phyloP scores from a whole-genome alignment of 2,113 vertebrate species.

The Gymnobelideus leadbeateri region DNA sequence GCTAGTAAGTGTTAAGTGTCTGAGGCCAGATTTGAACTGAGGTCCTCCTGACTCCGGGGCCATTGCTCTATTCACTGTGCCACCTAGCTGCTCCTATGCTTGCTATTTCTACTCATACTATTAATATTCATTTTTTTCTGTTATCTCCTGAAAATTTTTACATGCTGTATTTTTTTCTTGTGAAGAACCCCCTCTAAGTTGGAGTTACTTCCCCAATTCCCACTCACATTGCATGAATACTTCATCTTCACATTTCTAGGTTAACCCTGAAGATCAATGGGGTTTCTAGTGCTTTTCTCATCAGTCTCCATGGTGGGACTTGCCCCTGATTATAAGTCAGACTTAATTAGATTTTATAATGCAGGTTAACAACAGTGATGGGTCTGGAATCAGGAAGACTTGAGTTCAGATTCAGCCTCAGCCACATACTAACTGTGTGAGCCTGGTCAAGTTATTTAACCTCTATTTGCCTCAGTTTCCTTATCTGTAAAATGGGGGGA shows the following conservation, averaged over 20 bases:
- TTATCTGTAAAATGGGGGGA: no score
- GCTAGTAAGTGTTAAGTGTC: no score
- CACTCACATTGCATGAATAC: no score
- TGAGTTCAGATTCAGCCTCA: not conserved
- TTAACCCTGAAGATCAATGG: not conserved
- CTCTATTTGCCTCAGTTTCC: no score
- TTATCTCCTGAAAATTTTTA: not conserved
- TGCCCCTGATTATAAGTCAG: not conserved
- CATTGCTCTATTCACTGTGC: no score
- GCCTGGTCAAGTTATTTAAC: no score
- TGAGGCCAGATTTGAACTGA: no score
- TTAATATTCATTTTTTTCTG: not conserved
- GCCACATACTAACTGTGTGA: no score
- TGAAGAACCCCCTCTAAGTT: fast-evolving
- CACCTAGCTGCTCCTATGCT: no score
- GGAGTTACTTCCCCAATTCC: no score
- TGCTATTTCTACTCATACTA: not conserved
- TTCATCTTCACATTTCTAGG: not conserved
- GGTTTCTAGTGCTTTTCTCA: not conserved
- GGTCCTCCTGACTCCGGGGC: no score
- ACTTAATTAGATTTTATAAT: not conserved
- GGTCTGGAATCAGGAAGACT: not conserved
- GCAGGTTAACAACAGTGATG: not conserved
- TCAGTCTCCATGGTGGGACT: not conserved
- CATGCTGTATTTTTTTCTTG: no score